Evolutionary conservation across 2,113 vertebrate genomes (phyloP), one percentile per base, ranked within the genome.

Genomic region (Labeo catla): DNA sequence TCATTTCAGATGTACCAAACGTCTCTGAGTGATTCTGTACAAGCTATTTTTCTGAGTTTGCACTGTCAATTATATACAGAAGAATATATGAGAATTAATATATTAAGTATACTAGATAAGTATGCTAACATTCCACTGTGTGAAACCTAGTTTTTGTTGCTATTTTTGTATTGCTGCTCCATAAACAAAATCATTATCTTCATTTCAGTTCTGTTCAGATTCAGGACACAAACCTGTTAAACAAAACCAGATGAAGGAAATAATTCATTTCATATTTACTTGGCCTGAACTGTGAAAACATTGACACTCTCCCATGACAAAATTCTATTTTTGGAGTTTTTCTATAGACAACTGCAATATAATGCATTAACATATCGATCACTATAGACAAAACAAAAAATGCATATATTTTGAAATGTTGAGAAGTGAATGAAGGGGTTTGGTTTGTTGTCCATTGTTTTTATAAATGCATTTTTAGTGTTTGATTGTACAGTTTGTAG

Each of bases 401-500:
- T 39, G 2, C 13, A 49, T 74, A 49, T 74, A 74, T 74, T 74
- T 74, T 74, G 4, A 72, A 72, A 72, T 72, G 36, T 45, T 49
- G 19, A 7, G 72, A 74, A 23, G n/a, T 23, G 12, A 66, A 34
- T 34, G 63, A 23, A 47, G 21, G 21, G 0, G 36, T 21, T n/a
- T 23, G 59, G 21, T 65, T 65, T 63, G n/a, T 23, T 81, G 39
- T 28, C 39, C 39, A 34, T 65, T 81, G 43, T 81, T 81, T 81
- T 65, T 63, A 81, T 65, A 28, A 81, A 47, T 49, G 39, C 6
- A 23, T 80, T 80, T 80, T 12, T 23, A 80, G 34, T 45, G 59
- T 65, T 81, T 81, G 59, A 65, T 16, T 81, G 59, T 80, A 80
- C 78, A 47, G 39, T 65, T 81, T 81, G 19, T 47, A 47, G 78